Evolutionary conservation across 2,797 vertebrate genomes (phyloP).

Genomic region (Sebastes reedi): DNA sequence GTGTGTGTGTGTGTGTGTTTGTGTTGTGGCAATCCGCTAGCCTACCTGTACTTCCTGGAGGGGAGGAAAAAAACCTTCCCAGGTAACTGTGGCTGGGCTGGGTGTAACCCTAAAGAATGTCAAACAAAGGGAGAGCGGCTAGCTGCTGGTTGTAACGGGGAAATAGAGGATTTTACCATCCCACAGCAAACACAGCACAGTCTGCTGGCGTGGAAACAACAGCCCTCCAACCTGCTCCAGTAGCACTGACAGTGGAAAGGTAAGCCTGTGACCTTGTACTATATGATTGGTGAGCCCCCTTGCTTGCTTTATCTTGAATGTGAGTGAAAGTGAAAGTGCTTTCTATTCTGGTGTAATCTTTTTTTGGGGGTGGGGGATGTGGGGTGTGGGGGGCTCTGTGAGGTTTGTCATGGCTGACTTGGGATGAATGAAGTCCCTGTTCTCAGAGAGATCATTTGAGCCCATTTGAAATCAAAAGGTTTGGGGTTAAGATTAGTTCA

Average conservation of each 20-base stretch:
- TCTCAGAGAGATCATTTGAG: background rate
- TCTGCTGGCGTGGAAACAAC: constrained; percentile 7
- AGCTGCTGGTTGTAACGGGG: background rate
- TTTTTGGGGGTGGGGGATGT: background rate
- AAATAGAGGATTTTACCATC: constrained; percentile 51
- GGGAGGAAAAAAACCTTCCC: constrained; percentile 53
- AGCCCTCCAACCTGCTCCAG: constrained; percentile 20
- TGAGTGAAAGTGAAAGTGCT: background rate
- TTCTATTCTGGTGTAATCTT: background rate
- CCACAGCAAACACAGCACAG: constrained; percentile 30
- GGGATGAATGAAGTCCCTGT: constrained; percentile 12
- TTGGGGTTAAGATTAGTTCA: background rate
- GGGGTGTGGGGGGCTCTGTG: too few species aligned
- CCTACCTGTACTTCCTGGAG: constrained; percentile 55
- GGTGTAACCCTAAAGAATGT: constrained; percentile 88
- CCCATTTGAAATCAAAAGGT: background rate
- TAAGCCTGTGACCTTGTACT: constrained; percentile 55
- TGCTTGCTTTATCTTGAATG: background rate
- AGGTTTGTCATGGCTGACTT: constrained; percentile 2
- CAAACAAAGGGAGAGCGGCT: constrained; percentile 72
- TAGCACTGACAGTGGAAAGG: constrained; percentile 32
- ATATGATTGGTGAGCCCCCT: background rate
- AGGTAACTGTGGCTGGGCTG: constrained; percentile 85
- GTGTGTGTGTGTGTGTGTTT: background rate
- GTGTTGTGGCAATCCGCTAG: constrained; percentile 36